Evolutionary conservation across 2,888 invertebrate species (phyloP), one percentile per base, ranked within the genome.

Genomic region (Polylopha cassiicola): DNA sequence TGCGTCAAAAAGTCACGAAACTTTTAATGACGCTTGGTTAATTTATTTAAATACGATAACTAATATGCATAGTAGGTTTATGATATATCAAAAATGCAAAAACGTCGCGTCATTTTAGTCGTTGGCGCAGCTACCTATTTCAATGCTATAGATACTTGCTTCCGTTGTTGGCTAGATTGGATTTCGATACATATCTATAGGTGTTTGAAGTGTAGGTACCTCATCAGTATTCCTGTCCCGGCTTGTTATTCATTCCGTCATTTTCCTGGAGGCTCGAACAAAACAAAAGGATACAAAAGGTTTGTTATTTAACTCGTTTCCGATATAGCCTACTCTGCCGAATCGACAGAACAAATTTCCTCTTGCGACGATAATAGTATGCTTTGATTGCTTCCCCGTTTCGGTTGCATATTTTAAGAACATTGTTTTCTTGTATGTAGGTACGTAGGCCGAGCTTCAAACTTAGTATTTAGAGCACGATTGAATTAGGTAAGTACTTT

Each of bases 291-390:
- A 50, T 53, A 55, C 77, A 75, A 76, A 79, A 73, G 76, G 67
- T 69, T 61, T 68, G 72, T 79, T 76, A 76, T 76, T 82, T 81
- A 79, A 82, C 81, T 81, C 78, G 75, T 84, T 85, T 85, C 80
- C 81, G 80, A 85, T 84, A 82, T 74, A 62, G 73, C 77, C 75
- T 67, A 65, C 62, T 65, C 66, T 59, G 69, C 67, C 73, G 79
- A 78, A 78, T 74, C 67, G 69, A 55, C 73, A 69, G 70, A 77
- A 71, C 72, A 73, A 81, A 81, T 81, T 81, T 76, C 71, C 79
- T 72, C 61, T 66, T 67, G 64, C 70, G 20, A 11, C 26, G 17
- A 44, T 46, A 48, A 50, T 38, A 31, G 34, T 50, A 48, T 39
- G 30, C 41, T 41, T 36, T 16, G 34, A 21, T 21, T 41, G 41